A percentile compares a stretch with the other conserved stretches of the same genome.
Evolutionary conservation across 2,888 invertebrate species (phyloP).

Genomic region (Meliscaeva auricollis): DNA sequence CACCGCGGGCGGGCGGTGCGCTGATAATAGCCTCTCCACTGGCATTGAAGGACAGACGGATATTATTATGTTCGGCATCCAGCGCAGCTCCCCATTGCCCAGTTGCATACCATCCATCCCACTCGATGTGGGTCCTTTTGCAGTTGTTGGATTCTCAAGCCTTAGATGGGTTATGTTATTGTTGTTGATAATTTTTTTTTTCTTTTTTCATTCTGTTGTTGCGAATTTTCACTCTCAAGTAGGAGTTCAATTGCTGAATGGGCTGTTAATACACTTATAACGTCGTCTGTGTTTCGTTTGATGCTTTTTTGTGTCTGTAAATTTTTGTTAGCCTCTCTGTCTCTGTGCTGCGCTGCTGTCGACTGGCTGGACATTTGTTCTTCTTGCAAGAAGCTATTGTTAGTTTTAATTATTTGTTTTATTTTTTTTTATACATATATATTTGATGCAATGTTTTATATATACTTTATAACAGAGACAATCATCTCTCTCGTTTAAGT

Average conservation of each 20-base stretch:
- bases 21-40: conserved; percentile 35
- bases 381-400: conserved; percentile 31
- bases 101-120: conserved; percentile 40
- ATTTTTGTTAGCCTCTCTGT: conserved; percentile 7
- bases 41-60: conserved; percentile 54
- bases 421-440: not conserved
- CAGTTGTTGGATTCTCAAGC: conserved; percentile 37
- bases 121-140: conserved; percentile 61
- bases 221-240: conserved; percentile 55
- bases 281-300: conserved; percentile 32
- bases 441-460: conserved; percentile 23
- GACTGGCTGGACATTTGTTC: conserved; percentile 37
- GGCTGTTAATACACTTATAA: conserved; percentile 56
- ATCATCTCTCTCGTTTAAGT: conserved; percentile 63
- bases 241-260: conserved; percentile 69
- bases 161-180: conserved; percentile 4
- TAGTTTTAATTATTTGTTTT: conserved; percentile 62
- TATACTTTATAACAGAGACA: conserved; percentile 26
- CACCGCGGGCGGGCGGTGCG: conserved; percentile 46
- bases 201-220: conserved; percentile 3
- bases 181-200: conserved; percentile 32
- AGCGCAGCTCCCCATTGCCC: conserved; percentile 15
- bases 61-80: conserved; percentile 44
- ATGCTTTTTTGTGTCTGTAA: not conserved
- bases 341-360: not conserved